These are phyloP conservation scores for Heliconius nattereri DNA, from an alignment of 1,140 invertebrate species.

Conservation along the genomic window DNA sequence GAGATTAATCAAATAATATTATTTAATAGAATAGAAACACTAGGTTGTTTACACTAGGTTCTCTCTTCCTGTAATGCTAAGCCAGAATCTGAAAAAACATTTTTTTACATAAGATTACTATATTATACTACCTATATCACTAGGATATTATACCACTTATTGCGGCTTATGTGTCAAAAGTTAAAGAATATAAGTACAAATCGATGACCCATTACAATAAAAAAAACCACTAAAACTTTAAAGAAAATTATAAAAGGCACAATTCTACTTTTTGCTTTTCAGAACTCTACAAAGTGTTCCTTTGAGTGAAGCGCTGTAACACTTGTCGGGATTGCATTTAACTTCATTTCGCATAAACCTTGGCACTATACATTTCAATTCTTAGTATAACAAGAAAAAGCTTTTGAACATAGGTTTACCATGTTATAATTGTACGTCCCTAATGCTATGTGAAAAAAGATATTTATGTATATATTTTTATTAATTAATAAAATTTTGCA, in stretches of 20 bases:
- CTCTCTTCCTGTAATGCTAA: no score
- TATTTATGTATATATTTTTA: background rate
- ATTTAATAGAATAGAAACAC: no score
- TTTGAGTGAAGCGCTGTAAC: conserved; percentile 8
- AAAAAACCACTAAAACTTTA: background rate
- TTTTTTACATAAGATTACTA: no score
- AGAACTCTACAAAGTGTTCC: conserved; percentile 1
- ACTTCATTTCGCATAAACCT: background rate
- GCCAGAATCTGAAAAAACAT: no score
- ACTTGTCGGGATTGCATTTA: conserved; percentile 2
- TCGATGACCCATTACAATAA: background rate
- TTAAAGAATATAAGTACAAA: no score
- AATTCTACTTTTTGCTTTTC: background rate
- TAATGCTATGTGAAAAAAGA: background rate
- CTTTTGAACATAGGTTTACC: background rate
- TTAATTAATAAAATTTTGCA: background rate
- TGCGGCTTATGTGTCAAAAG: no score
- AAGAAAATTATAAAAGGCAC: background rate
- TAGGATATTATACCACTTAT: no score
- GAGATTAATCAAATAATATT: no score
- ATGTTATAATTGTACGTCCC: background rate
- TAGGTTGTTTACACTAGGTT: no score
- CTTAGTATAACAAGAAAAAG: background rate
- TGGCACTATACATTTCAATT: conserved; percentile 6
- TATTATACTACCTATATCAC: no score